Conservation (phyloP, 1,140 invertebrate species). For the Hyposmocoma kahamanoa region DNA sequence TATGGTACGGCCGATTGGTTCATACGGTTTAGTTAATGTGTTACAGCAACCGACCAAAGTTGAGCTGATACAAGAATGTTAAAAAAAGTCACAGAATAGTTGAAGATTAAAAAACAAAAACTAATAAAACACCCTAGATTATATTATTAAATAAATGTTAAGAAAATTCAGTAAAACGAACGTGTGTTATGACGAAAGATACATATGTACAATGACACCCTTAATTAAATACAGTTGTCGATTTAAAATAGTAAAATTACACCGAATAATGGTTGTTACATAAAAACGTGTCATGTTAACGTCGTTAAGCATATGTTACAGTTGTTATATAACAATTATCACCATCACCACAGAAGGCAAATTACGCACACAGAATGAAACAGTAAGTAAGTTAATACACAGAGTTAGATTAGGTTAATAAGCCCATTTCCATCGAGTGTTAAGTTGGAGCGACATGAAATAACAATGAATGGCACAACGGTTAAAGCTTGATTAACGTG, state of each 20-base stretch:
- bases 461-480: conserved; percentile 54
- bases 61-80: conserved; percentile 32
- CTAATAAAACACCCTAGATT: conserved; percentile 14
- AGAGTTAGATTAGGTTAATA: conserved; percentile 44
- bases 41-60: conserved; percentile 43
- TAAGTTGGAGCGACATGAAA: conserved; percentile 54
- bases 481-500: conserved; percentile 54
- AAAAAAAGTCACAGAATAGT: conserved; percentile 22
- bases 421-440: conserved; percentile 65
- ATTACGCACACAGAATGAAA: conserved; percentile 65
- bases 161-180: conserved; percentile 15
- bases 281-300: conserved; percentile 29
- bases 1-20: conserved; percentile 49
- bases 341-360: conserved; percentile 65
- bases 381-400: conserved; percentile 45
- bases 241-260: conserved; percentile 21
- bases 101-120: conserved; percentile 13
- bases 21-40: conserved; percentile 42
- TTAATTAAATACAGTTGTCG: conserved; percentile 11
- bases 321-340: conserved; percentile 58
- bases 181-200: conserved; percentile 20
- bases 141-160: conserved; percentile 23
- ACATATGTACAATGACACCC: conserved; percentile 22
- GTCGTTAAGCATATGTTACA: conserved; percentile 14
- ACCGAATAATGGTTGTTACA: conserved; percentile 37